These are phyloP conservation scores for Ceriagrion tenellum DNA, from an alignment of 2,888 invertebrate species.

Conservation along the genomic window DNA sequence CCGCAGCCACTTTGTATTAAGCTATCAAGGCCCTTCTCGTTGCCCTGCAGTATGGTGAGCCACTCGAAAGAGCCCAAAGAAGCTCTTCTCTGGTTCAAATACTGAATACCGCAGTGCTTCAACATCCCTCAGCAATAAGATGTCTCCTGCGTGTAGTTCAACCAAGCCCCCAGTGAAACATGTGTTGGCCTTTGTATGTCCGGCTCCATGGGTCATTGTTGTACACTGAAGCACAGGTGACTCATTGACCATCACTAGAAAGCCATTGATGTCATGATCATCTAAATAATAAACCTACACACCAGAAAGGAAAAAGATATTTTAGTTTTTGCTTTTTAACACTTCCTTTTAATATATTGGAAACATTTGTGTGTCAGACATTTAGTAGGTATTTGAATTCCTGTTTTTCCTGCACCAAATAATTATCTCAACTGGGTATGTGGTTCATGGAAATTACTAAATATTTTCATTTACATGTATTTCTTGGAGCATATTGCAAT, in stretches of 20 bases:
- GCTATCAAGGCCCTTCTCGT: constrained; percentile 46
- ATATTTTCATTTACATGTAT: too few species aligned
- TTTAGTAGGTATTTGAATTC: too few species aligned
- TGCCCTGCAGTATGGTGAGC: constrained; percentile 73
- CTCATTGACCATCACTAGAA: constrained; percentile 83
- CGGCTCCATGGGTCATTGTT: constrained; percentile 81
- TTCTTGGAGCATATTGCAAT: too few species aligned
- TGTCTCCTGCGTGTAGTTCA: constrained; percentile 83
- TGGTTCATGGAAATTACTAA: too few species aligned
- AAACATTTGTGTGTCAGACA: neutral
- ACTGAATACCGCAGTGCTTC: constrained; percentile 84
- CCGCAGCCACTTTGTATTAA: neutral
- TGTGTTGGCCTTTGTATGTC: constrained; percentile 83
- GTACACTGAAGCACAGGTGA: constrained; percentile 87
- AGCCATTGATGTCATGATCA: constrained; percentile 87
- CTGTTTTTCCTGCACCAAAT: too few species aligned
- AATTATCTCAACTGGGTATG: too few species aligned
- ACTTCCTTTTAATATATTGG: too few species aligned
- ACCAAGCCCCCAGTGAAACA: constrained; percentile 87
- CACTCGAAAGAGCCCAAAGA: constrained; percentile 90
- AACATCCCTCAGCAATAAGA: constrained; percentile 85
- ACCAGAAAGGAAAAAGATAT: constrained; percentile 45
- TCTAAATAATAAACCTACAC: constrained; percentile 88
- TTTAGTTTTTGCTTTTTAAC: too few species aligned
- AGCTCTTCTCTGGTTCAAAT: constrained; percentile 88